Evolutionary conservation across 1,140 invertebrate genomes (phyloP).

Genomic region (Delia radicum): DNA sequence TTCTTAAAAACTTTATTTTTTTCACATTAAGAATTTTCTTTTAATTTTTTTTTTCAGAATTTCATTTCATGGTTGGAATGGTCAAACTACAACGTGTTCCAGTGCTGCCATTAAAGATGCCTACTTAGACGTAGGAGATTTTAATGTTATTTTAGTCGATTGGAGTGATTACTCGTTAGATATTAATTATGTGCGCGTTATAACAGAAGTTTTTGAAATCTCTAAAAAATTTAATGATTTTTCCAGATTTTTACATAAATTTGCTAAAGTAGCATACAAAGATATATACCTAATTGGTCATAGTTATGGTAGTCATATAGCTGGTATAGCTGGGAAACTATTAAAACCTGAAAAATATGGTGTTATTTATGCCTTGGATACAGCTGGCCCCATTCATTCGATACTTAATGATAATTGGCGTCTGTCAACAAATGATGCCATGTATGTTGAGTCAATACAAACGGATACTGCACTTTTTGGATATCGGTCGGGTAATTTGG

Average conservation of each 20-base stretch:
- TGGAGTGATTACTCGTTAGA: constrained; percentile 53
- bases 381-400: constrained; percentile 55
- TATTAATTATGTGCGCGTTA: constrained; percentile 33
- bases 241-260: constrained; percentile 41
- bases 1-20: no score
- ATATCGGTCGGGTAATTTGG: constrained; percentile 52
- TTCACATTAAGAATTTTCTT: no score
- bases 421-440: constrained; percentile 60
- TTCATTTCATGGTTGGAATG: constrained; percentile 33
- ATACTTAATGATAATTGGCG: constrained; percentile 36
- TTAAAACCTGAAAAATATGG: constrained; percentile 38
- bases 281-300: constrained; percentile 53
- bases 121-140: constrained; percentile 39
- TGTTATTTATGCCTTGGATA: constrained; percentile 56
- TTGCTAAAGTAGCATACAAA: constrained; percentile 33
- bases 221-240: constrained; percentile 37
- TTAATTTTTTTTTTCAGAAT: constrained; percentile 27
- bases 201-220: constrained; percentile 29
- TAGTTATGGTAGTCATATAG: constrained; percentile 56
- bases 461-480: constrained; percentile 62
- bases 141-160: constrained; percentile 61
- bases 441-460: constrained; percentile 68
- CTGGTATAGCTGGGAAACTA: constrained; percentile 49
- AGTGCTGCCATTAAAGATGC: constrained; percentile 34
- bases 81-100: constrained; percentile 28